Evolutionary conservation across 2,888 invertebrate species (phyloP), one percentile per base, ranked within the genome.

Genomic region (Chrysomela aeneicollis): DNA sequence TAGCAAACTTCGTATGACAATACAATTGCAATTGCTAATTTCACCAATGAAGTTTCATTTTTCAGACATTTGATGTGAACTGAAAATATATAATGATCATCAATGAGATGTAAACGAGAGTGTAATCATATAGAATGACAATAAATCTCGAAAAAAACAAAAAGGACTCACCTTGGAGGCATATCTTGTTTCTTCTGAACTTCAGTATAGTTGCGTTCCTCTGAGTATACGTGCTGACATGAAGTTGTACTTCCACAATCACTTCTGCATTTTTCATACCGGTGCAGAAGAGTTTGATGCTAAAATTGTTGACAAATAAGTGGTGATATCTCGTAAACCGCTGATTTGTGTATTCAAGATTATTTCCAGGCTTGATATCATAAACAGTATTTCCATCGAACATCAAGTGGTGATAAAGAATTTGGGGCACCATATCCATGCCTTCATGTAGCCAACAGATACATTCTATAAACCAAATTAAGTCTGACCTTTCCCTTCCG

Each of bases 171-270:
- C 92, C 92, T 88, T 91, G 90, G 69, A 92, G 86, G 81, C 95
- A 95, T 76, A 94, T 92, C 85, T 95, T 95, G 82, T 92, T 93
- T 71, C 95, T 86, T 77, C 90, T 90, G 84, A 95, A 92, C 73
- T 90, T 87, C 63, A 95, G 86, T 71, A 86, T 84, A 9, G 92
- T 90, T 76, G 90, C 89, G 79, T 91, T 89, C 81, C 91, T 87
- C 9, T 86, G 85, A n/a, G 90, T 88, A 10, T 89, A 88, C 0
- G 90, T 88, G 47, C 91, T 91, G 73, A 95, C 92, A 79, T 93
- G 91, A 74, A 95, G 86, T 80, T 92, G 91, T 78, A 95, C 88
- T 68, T 89, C 88, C 68, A 95, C 90, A 67, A 91, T 88, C 70
- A 95, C 92, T 83, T 95, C 93, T 12, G 93, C 92, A 74, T 89